Base-by-base conservation (phyloP, 2,113 vertebrate species). In the Strigops habroptila region DNA sequence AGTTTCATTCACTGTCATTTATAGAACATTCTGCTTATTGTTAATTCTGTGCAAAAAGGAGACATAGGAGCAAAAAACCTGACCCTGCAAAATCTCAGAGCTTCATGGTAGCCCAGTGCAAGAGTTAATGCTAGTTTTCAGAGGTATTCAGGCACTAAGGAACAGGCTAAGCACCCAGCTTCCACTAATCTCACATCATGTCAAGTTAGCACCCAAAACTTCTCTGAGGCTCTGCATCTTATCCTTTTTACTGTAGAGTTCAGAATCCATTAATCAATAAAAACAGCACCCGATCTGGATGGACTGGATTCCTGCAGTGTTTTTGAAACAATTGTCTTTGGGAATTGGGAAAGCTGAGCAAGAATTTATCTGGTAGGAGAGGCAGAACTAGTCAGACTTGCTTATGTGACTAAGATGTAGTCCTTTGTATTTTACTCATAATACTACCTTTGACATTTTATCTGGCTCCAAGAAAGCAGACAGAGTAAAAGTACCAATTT, bases 301-400 rank as follows among this genome's bases (percentile, higher is more conserved):
- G 31, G 44, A 44, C 80, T 69, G 67, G 90, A 96, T 97, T 97
- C 91, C 67, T 90, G 35, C 19, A 85, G 48, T 44, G 84, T 31
- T 95, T 97, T 96, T 93, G 65, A 88, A 96, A 80, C 82, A 63
- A 69, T 82, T 53, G 57, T 86, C 84, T 94, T 75, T 52, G 75
- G 63, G 68, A 96, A 91, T 59, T 93, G 90, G 88, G 95, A 95
- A 84, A 81, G 64, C 90, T 69, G 59, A 92, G 51, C 2, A 27
- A 82, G 77, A 90, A 88, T 94, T 81, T 88, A 12, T 71, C 73
- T 77, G 81, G 94, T 51, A 64, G 64, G 69, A 90, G 94, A 86
- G 60, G 90, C 46, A 91, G 60, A 97, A 96, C 96, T 44, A 33
- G 97, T 97, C 90, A 35, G 78, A 90, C 97, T 86, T 65, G 97